phyloP scores from a whole-genome alignment of 92 coral and sea anemone genomes.

The Parazoanthus darwini region DNA sequence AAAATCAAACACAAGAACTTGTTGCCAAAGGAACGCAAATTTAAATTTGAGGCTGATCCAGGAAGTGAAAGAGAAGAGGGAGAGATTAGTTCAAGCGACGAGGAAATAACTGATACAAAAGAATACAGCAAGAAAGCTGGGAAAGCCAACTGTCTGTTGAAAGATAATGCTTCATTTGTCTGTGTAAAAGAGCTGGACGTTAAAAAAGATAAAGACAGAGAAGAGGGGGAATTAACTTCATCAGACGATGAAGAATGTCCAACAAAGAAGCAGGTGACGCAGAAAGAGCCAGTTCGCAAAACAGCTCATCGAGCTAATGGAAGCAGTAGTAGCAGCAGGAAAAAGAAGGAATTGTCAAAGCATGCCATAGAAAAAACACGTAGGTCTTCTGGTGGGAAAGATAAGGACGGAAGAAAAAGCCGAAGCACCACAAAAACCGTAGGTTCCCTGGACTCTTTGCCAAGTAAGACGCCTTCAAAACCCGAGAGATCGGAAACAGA shows the following conservation, averaged over 20 bases:
- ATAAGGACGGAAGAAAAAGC: background rate
- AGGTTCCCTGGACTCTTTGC: background rate
- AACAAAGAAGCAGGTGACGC: background rate
- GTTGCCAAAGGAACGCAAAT: slow-evolving; percentile 9
- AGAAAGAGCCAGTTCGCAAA: background rate
- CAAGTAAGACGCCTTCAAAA: background rate
- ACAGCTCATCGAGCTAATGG: background rate
- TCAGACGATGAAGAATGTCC: slow-evolving; percentile 51
- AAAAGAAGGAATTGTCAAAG: background rate
- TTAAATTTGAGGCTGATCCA: slow-evolving; percentile 11
- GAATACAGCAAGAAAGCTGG: background rate
- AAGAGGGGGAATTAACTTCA: slow-evolving; percentile 59
- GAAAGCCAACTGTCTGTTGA: background rate
- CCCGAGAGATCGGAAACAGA: background rate
- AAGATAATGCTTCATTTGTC: background rate
- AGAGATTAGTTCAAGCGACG: slow-evolving; percentile 73
- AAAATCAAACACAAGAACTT: background rate
- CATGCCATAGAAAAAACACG: background rate
- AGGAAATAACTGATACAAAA: slow-evolving; percentile 38
- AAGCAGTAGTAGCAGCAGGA: background rate
- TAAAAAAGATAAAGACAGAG: slow-evolving; percentile 46
- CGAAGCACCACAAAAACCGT: background rate
- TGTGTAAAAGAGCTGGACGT: background rate
- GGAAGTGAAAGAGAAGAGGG: slow-evolving; percentile 79
- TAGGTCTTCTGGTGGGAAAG: slow-evolving; percentile 6